Evolutionary conservation across 2,113 vertebrate species (phyloP), one percentile per base, ranked within the genome.

Genomic region (Percina caprodes): DNA sequence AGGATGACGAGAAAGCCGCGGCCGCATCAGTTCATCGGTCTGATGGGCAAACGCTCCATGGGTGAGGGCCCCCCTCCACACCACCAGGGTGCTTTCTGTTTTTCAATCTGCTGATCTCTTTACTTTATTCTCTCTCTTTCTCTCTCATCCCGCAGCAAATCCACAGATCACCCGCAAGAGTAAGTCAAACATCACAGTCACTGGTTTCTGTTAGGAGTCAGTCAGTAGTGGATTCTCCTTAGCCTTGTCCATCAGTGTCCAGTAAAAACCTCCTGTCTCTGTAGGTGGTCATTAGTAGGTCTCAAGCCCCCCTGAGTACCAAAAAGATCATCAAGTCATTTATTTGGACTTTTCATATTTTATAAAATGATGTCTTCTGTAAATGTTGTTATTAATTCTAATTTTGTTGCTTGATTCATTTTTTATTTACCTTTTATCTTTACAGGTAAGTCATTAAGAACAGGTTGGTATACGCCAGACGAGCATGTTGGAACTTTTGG

Each of bases 1-100:
- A 96, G 98, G 91, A 97, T 97, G 93, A 96, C 96, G 12, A 94
- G 98, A 52, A 97, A 97, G 96, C 98, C 97, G n/a, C 96, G 96
- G 81, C 96, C 97, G 10, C 96, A 97, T 76, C 97, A 98, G 92
- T 99, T 99, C 94, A 97, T 97, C 46, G 97, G 97, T 48, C 95
- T 99, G 83, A 99, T 99, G 98, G 98, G 98, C 80, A 99, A 97
- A 79, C 94, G 98, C 69, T 96, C 98, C 67, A 95, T 95, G 45
- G 97, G 98, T 99, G 93, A 96, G 96, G 84, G 6, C 4, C 4
- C 0, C 5, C 11, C 33, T 19, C 39, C 39, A 3, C 12, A 0
- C 1, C 0, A 1, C n/a, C 1, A 45, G 30, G 30, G 30, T 30
- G 7, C 6, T 12, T 0, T 4, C 21, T 45, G 19, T 11, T 1